Percentiles rank a stretch among this genome's conserved stretches.
Conservation (phyloP, 37 sponge, comb jelly and placozoan genomes). For the Amphimedon queenslandica region DNA sequence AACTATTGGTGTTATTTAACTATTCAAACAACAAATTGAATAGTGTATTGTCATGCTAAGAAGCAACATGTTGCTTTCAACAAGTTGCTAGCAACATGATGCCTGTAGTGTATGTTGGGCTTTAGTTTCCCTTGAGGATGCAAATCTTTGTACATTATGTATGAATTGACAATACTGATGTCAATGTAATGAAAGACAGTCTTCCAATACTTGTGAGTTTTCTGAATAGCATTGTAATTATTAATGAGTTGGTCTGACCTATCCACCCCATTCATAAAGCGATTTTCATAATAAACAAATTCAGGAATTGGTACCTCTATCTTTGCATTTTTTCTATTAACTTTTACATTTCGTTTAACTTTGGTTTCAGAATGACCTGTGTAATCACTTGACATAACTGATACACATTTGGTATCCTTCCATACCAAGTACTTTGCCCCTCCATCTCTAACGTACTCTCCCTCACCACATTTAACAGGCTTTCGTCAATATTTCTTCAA, state of each 20-base stretch:
- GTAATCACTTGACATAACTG: slow-evolving; percentile 14
- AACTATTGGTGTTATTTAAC: too few species aligned
- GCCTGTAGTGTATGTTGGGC: too few species aligned
- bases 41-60: too few species aligned
- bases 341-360: slow-evolving; percentile 2
- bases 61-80: too few species aligned
- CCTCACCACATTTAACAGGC: slow-evolving; percentile 9
- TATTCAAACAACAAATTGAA: too few species aligned
- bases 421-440: too few species aligned
- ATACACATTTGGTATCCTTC: slow-evolving; percentile 15
- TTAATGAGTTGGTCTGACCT: slow-evolving; percentile 28
- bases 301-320: slow-evolving; percentile 25
- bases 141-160: slow-evolving; percentile 18
- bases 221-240: slow-evolving; percentile 15
- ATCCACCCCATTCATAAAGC: slow-evolving; percentile 51
- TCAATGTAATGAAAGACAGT: slow-evolving; percentile 48
- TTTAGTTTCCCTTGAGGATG: too few species aligned
- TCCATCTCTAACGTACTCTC: slow-evolving; percentile 22
- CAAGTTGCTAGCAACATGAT: too few species aligned
- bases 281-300: slow-evolving; percentile 29
- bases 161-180: slow-evolving; percentile 31
- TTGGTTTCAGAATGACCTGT: slow-evolving; percentile 30
- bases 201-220: slow-evolving; percentile 45
- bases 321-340: slow-evolving; percentile 1
- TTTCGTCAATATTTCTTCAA: not conserved